phyloP scores from a whole-genome alignment of 1,140 invertebrate genomes.

The Araneus ventricosus region DNA sequence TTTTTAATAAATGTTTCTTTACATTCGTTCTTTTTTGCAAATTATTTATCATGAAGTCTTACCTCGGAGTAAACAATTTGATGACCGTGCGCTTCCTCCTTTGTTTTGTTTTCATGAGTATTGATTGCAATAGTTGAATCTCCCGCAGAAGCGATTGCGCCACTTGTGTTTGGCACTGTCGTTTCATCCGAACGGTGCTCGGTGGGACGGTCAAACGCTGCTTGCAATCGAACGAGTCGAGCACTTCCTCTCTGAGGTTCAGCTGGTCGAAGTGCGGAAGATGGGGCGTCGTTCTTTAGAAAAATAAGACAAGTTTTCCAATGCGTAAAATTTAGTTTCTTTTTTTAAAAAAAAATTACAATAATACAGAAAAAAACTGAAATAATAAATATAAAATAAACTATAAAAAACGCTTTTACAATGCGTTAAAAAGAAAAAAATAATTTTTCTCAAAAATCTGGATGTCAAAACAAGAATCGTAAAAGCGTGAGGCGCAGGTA shows the following conservation, averaged over 20 bases:
- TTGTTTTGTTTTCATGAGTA: background rate
- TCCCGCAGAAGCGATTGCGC: background rate
- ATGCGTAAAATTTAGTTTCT: no score
- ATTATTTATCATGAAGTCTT: background rate
- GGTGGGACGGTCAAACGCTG: background rate
- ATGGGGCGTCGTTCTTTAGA: background rate
- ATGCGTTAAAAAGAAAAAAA: no score
- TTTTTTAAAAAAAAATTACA: no score
- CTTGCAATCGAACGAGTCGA: slow-evolving; percentile 44
- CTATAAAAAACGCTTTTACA: no score
- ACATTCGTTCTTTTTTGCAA: no score
- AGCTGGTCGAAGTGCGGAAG: background rate
- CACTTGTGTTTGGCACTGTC: background rate
- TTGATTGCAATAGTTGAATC: background rate
- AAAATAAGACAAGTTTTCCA: background rate
- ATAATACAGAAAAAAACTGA: no score
- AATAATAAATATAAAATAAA: no score
- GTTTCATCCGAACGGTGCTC: background rate
- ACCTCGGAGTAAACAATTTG: background rate
- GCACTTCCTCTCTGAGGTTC: slow-evolving; percentile 26
- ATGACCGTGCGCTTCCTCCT: background rate
- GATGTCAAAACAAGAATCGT: no score
- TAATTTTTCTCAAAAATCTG: no score
- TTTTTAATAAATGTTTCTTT: no score
- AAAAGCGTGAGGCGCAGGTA: no score